A percentile compares a stretch with the other conserved stretches of the same genome.
Evolutionary conservation across 2,797 vertebrate genomes (phyloP).

Genomic region (Huso huso): DNA sequence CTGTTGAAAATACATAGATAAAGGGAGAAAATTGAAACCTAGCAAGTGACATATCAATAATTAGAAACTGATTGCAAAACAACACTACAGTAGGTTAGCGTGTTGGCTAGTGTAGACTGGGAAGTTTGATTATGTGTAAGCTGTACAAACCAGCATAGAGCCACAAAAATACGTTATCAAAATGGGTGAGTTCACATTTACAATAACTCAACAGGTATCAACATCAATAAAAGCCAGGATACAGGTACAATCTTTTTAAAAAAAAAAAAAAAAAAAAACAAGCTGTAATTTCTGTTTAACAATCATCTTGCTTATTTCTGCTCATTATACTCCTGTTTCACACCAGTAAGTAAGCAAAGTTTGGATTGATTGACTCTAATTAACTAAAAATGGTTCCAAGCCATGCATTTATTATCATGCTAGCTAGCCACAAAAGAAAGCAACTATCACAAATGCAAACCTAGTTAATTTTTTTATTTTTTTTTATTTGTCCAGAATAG

Average conservation of each 20-base stretch:
- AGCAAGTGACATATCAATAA: too few species aligned
- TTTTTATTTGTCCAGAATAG: too few species aligned
- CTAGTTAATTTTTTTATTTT: conserved; percentile 44
- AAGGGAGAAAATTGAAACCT: too few species aligned
- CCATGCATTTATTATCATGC: conserved; percentile 99
- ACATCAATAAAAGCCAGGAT: conserved; percentile 62
- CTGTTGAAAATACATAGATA: too few species aligned
- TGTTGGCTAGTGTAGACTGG: too few species aligned
- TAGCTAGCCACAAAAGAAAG: conserved; percentile 95
- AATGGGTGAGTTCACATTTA: conserved; percentile 50
- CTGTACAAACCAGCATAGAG: too few species aligned
- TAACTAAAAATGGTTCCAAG: conserved; percentile 99
- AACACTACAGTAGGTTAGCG: too few species aligned
- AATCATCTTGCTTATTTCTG: conserved; percentile 98
- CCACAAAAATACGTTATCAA: too few species aligned
- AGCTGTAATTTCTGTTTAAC: conserved; percentile 99
- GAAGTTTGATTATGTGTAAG: too few species aligned
- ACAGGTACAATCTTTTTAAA: conserved; percentile 68
- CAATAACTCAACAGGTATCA: conserved; percentile 65
- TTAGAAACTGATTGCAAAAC: too few species aligned
- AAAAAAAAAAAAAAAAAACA: conserved; percentile 16
- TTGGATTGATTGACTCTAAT: conserved; percentile 99
- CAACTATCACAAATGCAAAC: conserved; percentile 80
- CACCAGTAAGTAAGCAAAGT: conserved; percentile 99
- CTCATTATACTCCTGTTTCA: conserved; percentile 99